Evolutionary conservation across 1,140 invertebrate genomes (phyloP).

Genomic region (Macrosteles quadrilineatus): DNA sequence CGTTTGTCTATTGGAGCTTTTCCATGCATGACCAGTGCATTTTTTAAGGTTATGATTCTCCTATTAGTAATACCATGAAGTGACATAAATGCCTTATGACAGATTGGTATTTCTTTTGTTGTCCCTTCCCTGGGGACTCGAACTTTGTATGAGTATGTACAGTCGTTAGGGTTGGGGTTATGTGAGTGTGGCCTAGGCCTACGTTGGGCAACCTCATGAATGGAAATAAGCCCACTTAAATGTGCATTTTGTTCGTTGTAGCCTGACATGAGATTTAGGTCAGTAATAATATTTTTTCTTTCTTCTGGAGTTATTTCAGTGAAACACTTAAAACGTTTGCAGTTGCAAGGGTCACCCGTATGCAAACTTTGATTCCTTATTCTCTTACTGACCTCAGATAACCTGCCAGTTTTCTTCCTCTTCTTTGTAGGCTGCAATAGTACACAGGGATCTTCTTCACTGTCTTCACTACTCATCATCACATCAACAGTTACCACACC

Average conservation of each 20-base stretch:
- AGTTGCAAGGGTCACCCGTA: slow-evolving; percentile 26
- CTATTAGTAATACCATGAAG: slow-evolving; percentile 10
- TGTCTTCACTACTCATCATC: not conserved
- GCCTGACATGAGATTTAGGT: slow-evolving; percentile 12
- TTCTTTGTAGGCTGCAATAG: not conserved
- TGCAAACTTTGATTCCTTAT: slow-evolving; percentile 15
- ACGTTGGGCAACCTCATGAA: slow-evolving; percentile 7
- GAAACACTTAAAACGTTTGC: slow-evolving; percentile 34
- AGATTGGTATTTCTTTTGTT: not conserved
- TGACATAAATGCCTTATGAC: slow-evolving; percentile 22
- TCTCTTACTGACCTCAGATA: not conserved
- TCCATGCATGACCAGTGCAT: not conserved
- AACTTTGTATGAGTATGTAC: slow-evolving; percentile 16
- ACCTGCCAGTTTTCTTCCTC: not conserved
- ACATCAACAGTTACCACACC: not conserved
- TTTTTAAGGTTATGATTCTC: not conserved
- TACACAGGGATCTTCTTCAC: not conserved
- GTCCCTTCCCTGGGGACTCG: not conserved
- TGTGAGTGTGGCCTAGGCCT: slow-evolving; percentile 5
- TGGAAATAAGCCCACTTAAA: slow-evolving; percentile 24
- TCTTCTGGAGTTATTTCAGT: slow-evolving; percentile 24
- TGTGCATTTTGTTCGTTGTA: slow-evolving; percentile 19
- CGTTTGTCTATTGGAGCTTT: slow-evolving; percentile 20
- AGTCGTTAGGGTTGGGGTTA: not conserved
- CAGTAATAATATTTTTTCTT: slow-evolving; percentile 1